These are phyloP conservation scores for Rhinichthys klamathensis DNA, from an alignment of 2,113 vertebrate genomes.

Conservation along the genomic window DNA sequence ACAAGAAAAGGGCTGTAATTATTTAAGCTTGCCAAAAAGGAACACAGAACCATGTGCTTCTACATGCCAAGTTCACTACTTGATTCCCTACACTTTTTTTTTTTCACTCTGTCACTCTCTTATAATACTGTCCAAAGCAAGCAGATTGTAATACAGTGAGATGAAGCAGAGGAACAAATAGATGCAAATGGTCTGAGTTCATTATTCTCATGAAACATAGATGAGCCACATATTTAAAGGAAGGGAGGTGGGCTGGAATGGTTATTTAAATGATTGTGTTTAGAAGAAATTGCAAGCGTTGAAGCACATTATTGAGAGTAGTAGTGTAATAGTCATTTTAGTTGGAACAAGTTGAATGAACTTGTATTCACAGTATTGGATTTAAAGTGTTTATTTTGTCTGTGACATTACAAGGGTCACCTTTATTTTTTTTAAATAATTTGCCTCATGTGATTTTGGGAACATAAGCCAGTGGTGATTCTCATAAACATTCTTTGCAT, in stretches of 20 bases:
- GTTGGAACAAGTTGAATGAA: constrained; percentile 1
- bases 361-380: no score
- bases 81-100: neutral
- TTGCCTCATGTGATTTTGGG: neutral
- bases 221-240: neutral
- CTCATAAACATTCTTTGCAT: neutral
- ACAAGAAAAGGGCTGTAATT: constrained; percentile 57
- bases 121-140: neutral
- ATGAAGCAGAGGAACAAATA: neutral
- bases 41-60: constrained; percentile 41
- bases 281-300: neutral
- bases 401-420: neutral
- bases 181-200: neutral
- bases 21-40: constrained; percentile 46
- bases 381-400: neutral
- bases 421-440: neutral
- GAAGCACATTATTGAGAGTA: neutral
- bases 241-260: neutral
- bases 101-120: neutral
- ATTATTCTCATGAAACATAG: neutral
- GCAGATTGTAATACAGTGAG: neutral
- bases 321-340: neutral
- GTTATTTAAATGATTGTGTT: neutral
- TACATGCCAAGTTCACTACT: constrained; percentile 1
- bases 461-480: neutral